These are phyloP conservation scores for Diploptera punctata DNA, from an alignment of 2,888 invertebrate genomes.

Conservation along the genomic window DNA sequence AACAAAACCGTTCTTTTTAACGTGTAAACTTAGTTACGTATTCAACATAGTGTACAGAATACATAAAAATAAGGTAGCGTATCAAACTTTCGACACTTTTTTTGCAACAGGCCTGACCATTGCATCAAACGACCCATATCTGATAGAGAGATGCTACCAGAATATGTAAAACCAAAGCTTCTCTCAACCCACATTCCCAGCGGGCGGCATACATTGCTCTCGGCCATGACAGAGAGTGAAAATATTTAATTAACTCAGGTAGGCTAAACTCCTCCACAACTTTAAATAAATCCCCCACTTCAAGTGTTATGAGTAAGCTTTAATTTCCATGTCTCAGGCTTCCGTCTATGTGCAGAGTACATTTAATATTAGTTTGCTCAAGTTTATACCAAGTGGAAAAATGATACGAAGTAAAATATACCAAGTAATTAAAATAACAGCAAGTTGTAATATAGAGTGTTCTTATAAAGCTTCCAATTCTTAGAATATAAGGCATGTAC, in stretches of 20 bases:
- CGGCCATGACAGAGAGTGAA: background rate
- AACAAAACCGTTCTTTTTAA: background rate
- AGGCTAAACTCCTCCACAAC: background rate
- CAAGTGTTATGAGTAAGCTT: no score
- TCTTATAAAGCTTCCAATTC: no score
- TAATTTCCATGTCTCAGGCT: no score
- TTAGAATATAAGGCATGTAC: no score
- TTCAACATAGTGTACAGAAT: background rate
- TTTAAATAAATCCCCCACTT: no score
- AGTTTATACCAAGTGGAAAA: no score
- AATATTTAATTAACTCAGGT: constrained; percentile 6
- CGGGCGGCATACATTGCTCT: constrained; percentile 4
- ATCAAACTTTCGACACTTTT: constrained; percentile 13
- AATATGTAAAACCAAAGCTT: constrained; percentile 13
- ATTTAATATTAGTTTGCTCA: no score
- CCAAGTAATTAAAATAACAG: no score
- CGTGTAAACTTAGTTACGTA: background rate
- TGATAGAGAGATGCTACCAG: background rate
- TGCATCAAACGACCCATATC: constrained; percentile 13
- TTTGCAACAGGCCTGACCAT: background rate
- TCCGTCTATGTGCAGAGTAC: no score
- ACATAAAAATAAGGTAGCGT: no score
- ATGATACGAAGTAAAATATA: no score
- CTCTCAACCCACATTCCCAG: background rate
- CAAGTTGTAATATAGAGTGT: no score